Evolutionary conservation across 1,140 invertebrate genomes (phyloP).

Genomic region (Drosophila sproati): DNA sequence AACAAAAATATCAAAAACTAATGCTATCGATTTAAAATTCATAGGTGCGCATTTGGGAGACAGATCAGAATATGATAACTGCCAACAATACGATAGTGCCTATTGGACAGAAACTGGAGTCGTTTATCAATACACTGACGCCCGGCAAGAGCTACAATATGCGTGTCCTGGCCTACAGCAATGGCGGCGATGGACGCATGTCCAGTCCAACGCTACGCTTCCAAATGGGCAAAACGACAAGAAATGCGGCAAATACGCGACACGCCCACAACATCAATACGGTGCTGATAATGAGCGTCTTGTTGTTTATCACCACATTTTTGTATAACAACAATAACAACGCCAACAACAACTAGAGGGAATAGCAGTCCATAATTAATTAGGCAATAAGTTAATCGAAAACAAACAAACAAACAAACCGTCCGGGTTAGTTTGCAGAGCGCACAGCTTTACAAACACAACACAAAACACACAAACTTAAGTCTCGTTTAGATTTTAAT

Average conservation of each 20-base stretch:
- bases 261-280: conserved; percentile 71
- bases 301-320: conserved; percentile 65
- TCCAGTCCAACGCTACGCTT: conserved; percentile 95
- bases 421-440: conserved; percentile 48
- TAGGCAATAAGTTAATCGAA: conserved; percentile 30
- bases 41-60: conserved; percentile 93
- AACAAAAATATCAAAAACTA: no score
- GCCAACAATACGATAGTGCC: conserved; percentile 94
- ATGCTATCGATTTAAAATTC: not conserved
- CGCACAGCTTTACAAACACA: conserved; percentile 60
- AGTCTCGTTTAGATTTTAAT: conserved; percentile 65
- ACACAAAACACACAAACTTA: conserved; percentile 35
- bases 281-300: conserved; percentile 61
- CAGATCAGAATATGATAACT: conserved; percentile 95
- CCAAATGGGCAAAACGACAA: conserved; percentile 90
- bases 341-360: conserved; percentile 40
- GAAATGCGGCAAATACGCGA: conserved; percentile 68
- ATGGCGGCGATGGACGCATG: conserved; percentile 98
- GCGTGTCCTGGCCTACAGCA: conserved; percentile 95
- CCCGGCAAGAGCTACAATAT: conserved; percentile 95
- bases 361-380: conserved; percentile 24
- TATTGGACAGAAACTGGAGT: conserved; percentile 91
- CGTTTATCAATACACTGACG: conserved; percentile 90
- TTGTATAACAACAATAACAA: conserved; percentile 66
- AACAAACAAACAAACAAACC: conserved; percentile 10